These are phyloP conservation scores for Acleris literana DNA, from an alignment of 2,888 invertebrate genomes.

Conservation along the genomic window DNA sequence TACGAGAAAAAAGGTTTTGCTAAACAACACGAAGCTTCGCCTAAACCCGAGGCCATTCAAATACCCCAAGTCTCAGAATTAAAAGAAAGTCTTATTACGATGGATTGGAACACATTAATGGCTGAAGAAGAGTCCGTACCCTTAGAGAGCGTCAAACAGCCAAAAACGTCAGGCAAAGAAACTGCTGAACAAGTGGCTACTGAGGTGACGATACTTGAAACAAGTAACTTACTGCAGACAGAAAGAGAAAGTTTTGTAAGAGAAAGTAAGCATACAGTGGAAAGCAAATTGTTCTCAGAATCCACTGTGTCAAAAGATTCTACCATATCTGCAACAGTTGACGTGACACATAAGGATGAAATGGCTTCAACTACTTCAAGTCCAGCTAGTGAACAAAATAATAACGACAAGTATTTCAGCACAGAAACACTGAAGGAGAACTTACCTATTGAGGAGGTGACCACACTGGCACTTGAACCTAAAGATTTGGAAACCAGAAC, in stretches of 20 bases:
- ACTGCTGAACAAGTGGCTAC: constrained; percentile 60
- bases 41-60: constrained; percentile 22
- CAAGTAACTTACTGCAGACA: constrained; percentile 44
- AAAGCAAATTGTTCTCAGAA: constrained; percentile 38
- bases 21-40: constrained; percentile 39
- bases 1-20: constrained; percentile 21
- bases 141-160: constrained; percentile 53
- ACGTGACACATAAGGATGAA: constrained; percentile 36
- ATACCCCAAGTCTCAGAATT: constrained; percentile 31
- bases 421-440: constrained; percentile 57
- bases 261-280: constrained; percentile 25
- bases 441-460: constrained; percentile 64
- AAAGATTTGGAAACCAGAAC: constrained; percentile 70
- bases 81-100: constrained; percentile 50
- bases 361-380: constrained; percentile 40
- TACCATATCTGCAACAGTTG: background rate
- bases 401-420: constrained; percentile 67
- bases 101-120: constrained; percentile 75
- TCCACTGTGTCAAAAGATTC: constrained; percentile 32
- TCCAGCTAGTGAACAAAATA: constrained; percentile 67
- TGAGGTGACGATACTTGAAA: constrained; percentile 72
- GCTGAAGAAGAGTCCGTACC: constrained; percentile 67
- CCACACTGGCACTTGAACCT: constrained; percentile 57
- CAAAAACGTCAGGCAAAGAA: constrained; percentile 41
- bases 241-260: constrained; percentile 27